A percentile compares a stretch with the other conserved stretches of the same genome.
phyloP scores from a whole-genome alignment of 2,113 vertebrate species.

The Stigmatopora nigra region DNA sequence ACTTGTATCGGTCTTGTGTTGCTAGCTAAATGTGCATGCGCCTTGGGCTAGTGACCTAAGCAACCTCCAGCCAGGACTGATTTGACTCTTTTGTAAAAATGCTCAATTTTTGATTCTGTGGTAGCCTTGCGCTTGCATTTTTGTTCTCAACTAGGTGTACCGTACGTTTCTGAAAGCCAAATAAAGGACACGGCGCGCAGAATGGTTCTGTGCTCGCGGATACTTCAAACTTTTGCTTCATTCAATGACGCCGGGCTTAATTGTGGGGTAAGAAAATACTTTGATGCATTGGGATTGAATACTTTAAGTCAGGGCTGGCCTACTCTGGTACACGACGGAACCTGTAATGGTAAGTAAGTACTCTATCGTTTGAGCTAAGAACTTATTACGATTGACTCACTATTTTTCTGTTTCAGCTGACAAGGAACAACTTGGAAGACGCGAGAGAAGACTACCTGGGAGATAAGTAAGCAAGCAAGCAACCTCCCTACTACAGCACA shows the following conservation, averaged over 20 bases:
- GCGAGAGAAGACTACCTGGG: no score
- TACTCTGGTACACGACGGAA: no score
- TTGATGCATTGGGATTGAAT: no score
- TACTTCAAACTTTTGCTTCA: neutral
- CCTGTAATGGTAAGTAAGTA: no score
- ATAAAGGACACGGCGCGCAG: constrained; percentile 82
- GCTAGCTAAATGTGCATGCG: neutral
- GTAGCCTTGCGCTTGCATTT: constrained; percentile 57
- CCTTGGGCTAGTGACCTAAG: constrained; percentile 4
- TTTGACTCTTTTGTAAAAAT: constrained; percentile 50
- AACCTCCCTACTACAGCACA: no score
- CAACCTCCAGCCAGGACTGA: constrained; percentile 35
- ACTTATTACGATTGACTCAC: no score
- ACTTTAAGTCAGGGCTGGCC: no score
- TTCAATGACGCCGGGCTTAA: neutral
- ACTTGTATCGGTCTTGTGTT: neutral
- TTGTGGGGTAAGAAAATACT: no score
- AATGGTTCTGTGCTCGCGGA: constrained; percentile 30
- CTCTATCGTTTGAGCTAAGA: no score
- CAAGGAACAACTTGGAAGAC: no score
- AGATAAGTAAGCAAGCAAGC: no score
- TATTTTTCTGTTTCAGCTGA: no score
- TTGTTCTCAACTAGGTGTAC: constrained; percentile 77
- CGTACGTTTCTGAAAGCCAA: constrained; percentile 91
- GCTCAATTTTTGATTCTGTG: constrained; percentile 42